Percentiles rank a stretch among this genome's conserved stretches.
Conservation (phyloP, 2,113 vertebrate species). For the Pseudopodoces humilis region DNA sequence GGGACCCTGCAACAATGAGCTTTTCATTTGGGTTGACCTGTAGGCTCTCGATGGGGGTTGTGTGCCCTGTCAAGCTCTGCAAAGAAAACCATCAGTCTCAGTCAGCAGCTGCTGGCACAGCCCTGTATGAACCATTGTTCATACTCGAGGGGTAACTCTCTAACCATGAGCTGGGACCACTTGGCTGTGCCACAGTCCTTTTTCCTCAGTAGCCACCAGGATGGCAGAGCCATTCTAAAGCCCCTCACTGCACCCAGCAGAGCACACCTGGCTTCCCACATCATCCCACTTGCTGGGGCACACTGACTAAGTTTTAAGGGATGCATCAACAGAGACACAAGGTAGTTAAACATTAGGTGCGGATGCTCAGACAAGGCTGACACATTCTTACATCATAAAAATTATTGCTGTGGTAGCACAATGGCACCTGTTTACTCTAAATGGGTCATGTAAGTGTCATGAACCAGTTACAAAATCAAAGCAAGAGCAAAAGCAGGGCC, state of each 20-base stretch:
- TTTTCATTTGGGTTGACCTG: constrained; percentile 89
- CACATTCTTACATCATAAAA: background rate
- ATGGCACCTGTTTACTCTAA: background rate
- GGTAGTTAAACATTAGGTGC: background rate
- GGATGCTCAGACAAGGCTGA: background rate
- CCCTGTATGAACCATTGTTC: fast-evolving
- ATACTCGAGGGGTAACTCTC: fast-evolving
- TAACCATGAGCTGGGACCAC: background rate
- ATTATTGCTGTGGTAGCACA: background rate
- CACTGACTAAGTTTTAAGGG: background rate
- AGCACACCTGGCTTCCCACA: background rate
- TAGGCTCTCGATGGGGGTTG: constrained; percentile 88
- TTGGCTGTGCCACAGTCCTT: background rate
- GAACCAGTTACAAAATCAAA: constrained; percentile 10
- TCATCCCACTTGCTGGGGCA: background rate
- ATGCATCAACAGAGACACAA: background rate
- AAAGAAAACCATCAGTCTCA: background rate
- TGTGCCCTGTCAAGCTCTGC: constrained; percentile 93
- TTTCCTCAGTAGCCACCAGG: background rate
- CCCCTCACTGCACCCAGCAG: background rate
- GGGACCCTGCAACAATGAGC: constrained; percentile 91
- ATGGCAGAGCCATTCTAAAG: background rate
- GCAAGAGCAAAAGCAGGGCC: background rate
- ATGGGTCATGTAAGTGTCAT: background rate
- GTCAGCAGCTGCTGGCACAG: background rate